Conservation (phyloP, 2,113 vertebrate genomes). For the Otus sunia region DNA sequence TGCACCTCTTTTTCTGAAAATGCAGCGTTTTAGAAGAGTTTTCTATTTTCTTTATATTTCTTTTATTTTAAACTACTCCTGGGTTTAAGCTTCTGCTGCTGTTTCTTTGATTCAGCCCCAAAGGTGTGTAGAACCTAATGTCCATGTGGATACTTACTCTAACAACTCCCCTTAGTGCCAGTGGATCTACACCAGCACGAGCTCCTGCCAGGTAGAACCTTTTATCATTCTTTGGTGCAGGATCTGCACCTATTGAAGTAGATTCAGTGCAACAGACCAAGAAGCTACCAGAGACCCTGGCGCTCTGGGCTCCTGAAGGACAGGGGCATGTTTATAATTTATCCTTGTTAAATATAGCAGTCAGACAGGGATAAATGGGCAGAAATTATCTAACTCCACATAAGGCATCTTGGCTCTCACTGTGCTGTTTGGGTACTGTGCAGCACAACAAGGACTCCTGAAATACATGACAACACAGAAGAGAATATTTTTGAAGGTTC, state of each 20-base stretch:
- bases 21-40: not conserved
- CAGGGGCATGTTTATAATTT: not conserved
- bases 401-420: not conserved
- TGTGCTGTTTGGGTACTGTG: not conserved
- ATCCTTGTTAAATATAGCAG: not conserved
- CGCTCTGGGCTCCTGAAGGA: not conserved
- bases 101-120: not conserved
- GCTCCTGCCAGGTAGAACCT: not conserved
- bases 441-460: not conserved
- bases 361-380: not conserved
- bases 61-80: not conserved
- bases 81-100: not conserved
- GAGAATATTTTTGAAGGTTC: not conserved
- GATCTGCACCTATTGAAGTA: not conserved
- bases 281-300: not conserved
- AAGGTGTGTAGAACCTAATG: not conserved
- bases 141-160: not conserved
- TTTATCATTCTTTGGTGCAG: not conserved
- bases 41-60: not conserved
- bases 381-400: not conserved
- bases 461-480: not conserved
- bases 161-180: fast-evolving
- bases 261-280: not conserved
- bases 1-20: not conserved
- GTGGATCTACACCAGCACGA: not conserved